Conservation (phyloP, 2,888 invertebrate genomes). For the Hipparchia semele region DNA sequence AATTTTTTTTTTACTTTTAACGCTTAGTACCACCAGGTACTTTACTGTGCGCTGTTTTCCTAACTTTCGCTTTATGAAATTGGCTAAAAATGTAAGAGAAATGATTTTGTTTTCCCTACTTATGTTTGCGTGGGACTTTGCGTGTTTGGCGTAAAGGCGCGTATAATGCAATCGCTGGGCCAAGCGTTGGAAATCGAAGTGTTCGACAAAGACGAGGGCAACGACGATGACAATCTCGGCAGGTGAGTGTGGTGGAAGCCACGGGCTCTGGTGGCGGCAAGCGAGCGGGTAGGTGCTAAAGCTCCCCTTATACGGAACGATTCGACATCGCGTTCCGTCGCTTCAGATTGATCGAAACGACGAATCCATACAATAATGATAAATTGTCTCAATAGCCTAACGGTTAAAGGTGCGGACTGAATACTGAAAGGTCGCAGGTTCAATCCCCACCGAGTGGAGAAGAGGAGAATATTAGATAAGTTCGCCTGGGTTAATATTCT, state of each 20-base stretch:
- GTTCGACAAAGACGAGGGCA: constrained; percentile 93
- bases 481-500: too few relatives aligned
- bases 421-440: too few relatives aligned
- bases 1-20: constrained; percentile 4
- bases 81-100: constrained; percentile 50
- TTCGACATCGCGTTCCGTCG: too few relatives aligned
- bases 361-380: too few relatives aligned
- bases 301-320: too few relatives aligned
- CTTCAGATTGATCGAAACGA: too few relatives aligned
- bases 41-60: neutral
- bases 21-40: constrained; percentile 2
- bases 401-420: too few relatives aligned
- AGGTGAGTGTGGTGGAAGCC: constrained; percentile 84
- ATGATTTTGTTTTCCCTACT: constrained; percentile 76
- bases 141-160: constrained; percentile 75
- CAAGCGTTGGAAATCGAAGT: constrained; percentile 90
- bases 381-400: too few relatives aligned
- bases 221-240: constrained; percentile 94
- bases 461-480: too few relatives aligned
- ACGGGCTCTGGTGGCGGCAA: constrained; percentile 14
- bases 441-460: too few relatives aligned
- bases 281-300: constrained; percentile 27
- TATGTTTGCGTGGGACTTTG: constrained; percentile 76
- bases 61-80: constrained; percentile 17
- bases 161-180: constrained; percentile 85